Evolutionary conservation across 2,113 vertebrate species (phyloP).

Genomic region (Coptodon rendalli): DNA sequence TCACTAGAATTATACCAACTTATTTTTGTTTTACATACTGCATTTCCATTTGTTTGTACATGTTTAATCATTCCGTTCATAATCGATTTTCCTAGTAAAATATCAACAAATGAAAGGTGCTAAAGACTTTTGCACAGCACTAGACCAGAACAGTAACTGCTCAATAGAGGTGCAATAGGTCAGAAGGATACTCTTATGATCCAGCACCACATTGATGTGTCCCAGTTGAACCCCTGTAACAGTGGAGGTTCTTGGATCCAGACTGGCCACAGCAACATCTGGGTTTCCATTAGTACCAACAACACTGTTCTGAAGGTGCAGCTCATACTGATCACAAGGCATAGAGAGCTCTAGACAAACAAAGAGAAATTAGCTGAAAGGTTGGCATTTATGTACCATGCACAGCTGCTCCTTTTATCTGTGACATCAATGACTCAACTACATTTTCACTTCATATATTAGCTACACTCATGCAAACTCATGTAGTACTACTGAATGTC

Average conservation of each 20-base stretch:
- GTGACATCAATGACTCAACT: not conserved
- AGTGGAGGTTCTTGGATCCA: conserved; percentile 76
- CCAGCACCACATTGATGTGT: conserved; percentile 72
- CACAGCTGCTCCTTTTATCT: not conserved
- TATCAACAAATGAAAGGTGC: not conserved
- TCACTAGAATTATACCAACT: not conserved
- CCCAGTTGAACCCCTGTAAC: conserved; percentile 67
- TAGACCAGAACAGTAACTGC: not conserved
- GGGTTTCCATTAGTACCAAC: conserved; percentile 59
- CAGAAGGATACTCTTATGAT: conserved; percentile 76
- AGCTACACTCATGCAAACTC: not conserved
- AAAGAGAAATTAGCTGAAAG: not conserved
- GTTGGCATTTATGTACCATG: not conserved
- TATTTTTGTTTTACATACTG: not conserved
- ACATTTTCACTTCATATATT: not conserved
- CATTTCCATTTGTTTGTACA: not conserved
- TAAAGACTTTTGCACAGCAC: not conserved
- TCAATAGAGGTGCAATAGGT: not conserved
- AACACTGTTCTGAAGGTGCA: conserved; percentile 84
- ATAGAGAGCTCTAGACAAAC: conserved; percentile 76
- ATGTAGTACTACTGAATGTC: not conserved
- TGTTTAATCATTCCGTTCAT: not conserved
- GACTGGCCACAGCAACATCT: conserved; percentile 64
- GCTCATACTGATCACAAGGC: conserved; percentile 90
- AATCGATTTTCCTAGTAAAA: not conserved